Conservation (phyloP, 2,888 invertebrate species). For the Zaprionus bogoriensis region DNA sequence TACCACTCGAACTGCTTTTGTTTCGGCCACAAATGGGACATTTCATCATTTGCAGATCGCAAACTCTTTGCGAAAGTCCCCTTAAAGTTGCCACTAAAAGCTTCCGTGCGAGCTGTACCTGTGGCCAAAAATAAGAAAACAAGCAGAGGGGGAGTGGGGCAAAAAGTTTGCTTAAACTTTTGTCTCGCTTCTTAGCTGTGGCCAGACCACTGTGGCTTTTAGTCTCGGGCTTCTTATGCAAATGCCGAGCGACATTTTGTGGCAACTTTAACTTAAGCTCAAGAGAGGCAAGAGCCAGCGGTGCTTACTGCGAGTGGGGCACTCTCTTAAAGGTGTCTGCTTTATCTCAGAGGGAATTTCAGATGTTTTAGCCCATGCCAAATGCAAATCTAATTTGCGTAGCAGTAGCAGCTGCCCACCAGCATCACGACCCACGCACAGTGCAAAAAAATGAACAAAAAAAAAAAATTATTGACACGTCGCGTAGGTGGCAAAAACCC, state of each 20-base stretch:
- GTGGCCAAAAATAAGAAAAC: not conserved
- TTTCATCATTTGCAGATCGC: not conserved
- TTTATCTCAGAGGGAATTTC: not conserved
- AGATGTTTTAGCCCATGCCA: slow-evolving; percentile 8
- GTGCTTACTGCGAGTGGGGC: not conserved
- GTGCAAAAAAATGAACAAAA: slow-evolving; percentile 11
- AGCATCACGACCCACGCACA: slow-evolving; percentile 36
- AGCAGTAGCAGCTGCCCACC: slow-evolving; percentile 12
- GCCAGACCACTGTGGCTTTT: slow-evolving; percentile 32
- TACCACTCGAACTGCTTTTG: not conserved
- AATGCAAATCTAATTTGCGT: slow-evolving; percentile 64
- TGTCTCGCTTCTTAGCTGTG: slow-evolving; percentile 1
- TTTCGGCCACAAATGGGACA: not conserved
- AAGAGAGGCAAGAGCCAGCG: not conserved
- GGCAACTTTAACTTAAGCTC: not conserved
- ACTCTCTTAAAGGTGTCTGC: slow-evolving; percentile 14
- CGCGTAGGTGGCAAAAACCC: slow-evolving; percentile 20
- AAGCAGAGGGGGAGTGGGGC: not conserved
- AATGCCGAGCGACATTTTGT: slow-evolving; percentile 29
- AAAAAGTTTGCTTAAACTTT: slow-evolving; percentile 24
- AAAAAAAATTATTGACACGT: slow-evolving; percentile 8
- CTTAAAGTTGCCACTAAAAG: not conserved
- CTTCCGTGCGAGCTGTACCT: not conserved
- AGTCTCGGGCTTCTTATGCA: slow-evolving; percentile 22
- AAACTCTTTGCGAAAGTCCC: not conserved